Base-by-base conservation (phyloP, 2,113 vertebrate species). In the Rousettus leschenaultii region DNA sequence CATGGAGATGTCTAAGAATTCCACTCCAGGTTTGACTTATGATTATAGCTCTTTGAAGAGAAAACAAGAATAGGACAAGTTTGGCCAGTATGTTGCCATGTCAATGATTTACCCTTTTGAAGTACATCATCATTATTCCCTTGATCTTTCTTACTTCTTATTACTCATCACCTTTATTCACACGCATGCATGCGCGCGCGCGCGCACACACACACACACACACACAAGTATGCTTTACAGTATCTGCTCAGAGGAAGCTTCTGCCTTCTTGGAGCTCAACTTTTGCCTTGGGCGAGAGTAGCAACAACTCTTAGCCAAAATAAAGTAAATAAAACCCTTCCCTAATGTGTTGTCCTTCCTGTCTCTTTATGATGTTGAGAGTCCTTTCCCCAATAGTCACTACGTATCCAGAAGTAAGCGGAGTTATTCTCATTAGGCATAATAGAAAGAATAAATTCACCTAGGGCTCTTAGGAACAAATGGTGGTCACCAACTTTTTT, bases 31-130 rank as follows among this genome's bases (percentile, higher is more conserved):
- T 53, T 73, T 82, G 35, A 88, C 26, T 10, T 6, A 5, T 75
- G 70, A 77, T 59, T 71, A 26, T 66, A 82, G 59, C 43, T 94
- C 40, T 94, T 96, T 66, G 66, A 82, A 96, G 70, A 68, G 70
- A 90, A 95, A 82, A 73, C 30, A 77, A 74, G 33, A 51, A 4
- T 28, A 51, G 57, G 10, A 24, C 40, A 93, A 91, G 48, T 15
- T 45, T 73, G 40, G 45, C 65, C 16, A 73, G 7, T 77, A 55
- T 57, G 6, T 70, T 82, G 43, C 83, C 19, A 14, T 57, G 14
- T 70, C 55, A 88, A 0, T 38, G 22, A 57, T 82, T 85, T 90
- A 55, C 15, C 43, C 7, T 82, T 88, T 86, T 71, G n/a, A 84
- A 80, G 22, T 4, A 55, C 26, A 45, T 35, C 45, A 38, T 86